A percentile compares a stretch with the other conserved stretches of the same genome.
Evolutionary conservation across 2,113 vertebrate species (phyloP).

Genomic region (Gracilinanus agilis): DNA sequence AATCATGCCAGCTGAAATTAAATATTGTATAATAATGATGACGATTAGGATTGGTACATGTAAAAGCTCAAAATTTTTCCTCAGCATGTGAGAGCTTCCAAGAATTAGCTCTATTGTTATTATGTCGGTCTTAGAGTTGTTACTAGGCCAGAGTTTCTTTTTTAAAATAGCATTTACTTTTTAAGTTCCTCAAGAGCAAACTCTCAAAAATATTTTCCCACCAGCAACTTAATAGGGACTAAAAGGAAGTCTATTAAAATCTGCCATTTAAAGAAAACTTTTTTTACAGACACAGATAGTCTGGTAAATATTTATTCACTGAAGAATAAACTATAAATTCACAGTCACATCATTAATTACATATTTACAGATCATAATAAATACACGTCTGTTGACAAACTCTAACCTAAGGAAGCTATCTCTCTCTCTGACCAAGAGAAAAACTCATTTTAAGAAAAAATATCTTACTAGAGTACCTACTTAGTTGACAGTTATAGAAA

Average conservation of each 20-base stretch:
- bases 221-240: background rate
- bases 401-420: background rate
- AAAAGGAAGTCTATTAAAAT: background rate
- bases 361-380: background rate
- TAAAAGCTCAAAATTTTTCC: conserved; percentile 18
- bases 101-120: background rate
- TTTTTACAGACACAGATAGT: background rate
- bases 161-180: background rate
- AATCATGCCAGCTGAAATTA: background rate
- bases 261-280: background rate
- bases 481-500: background rate
- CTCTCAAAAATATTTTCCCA: background rate
- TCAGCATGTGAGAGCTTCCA: background rate
- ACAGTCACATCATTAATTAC: background rate
- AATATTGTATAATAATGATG: background rate
- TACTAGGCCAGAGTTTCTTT: too few species aligned
- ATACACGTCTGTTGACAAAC: background rate
- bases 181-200: background rate
- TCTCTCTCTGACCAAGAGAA: conserved; percentile 1
- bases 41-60: background rate
- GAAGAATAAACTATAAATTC: conserved; percentile 8
- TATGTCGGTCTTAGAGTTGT: background rate
- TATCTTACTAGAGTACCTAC: background rate
- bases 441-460: background rate
- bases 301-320: conserved; percentile 20